A percentile compares a stretch with the other conserved stretches of the same genome.
Evolutionary conservation across 2,888 invertebrate genomes (phyloP).

Genomic region (Fabriciana adippe): DNA sequence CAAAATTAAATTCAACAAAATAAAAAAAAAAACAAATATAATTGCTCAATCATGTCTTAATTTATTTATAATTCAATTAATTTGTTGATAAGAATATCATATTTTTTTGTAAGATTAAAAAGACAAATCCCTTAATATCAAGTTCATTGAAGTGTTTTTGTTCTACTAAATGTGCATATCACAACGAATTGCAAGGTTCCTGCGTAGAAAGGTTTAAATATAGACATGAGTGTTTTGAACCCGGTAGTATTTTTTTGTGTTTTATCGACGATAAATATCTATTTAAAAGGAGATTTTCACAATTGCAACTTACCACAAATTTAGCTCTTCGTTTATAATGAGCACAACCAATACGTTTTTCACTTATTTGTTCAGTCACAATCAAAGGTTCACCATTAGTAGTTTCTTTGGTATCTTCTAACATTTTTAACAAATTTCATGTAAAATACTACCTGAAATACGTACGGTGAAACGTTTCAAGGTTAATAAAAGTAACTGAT

Average conservation of each 20-base stretch:
- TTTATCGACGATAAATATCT: conserved; percentile 22
- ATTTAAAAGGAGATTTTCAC: conserved; percentile 17
- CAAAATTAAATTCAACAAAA: too few relatives aligned
- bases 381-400: conserved; percentile 50
- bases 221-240: conserved; percentile 57
- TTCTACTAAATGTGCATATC: conserved; percentile 54
- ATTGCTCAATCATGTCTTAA: too few relatives aligned
- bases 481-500: conserved; percentile 32
- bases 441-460: conserved; percentile 23
- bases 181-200: conserved; percentile 47
- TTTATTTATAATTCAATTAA: background rate
- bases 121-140: conserved; percentile 13
- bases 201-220: conserved; percentile 60
- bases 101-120: background rate
- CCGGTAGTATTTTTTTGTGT: conserved; percentile 25
- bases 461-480: conserved; percentile 30
- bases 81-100: background rate
- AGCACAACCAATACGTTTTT: conserved; percentile 86
- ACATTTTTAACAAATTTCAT: conserved; percentile 55
- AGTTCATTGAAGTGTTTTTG: conserved; percentile 67
- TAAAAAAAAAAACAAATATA: too few relatives aligned
- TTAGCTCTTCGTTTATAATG: conserved; percentile 93
- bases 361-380: conserved; percentile 52
- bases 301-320: conserved; percentile 87
- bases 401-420: conserved; percentile 54